These are phyloP conservation scores for Microcebus jonahi DNA, from an alignment of 2,113 vertebrate genomes.

Conservation along the genomic window DNA sequence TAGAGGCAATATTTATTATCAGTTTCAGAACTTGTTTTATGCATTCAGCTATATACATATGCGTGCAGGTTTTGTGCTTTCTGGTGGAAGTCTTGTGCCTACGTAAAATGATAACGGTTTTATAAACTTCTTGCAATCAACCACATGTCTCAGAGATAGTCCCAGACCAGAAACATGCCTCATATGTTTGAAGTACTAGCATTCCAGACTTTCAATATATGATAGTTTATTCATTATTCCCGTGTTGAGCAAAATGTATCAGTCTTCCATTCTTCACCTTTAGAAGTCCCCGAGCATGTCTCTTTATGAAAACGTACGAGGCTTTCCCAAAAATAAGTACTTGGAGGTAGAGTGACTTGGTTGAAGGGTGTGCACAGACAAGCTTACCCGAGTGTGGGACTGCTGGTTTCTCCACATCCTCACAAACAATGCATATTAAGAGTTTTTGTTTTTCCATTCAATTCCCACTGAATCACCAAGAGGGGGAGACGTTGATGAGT, in stretches of 20 bases:
- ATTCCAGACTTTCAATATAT: not conserved
- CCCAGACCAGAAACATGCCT: not conserved
- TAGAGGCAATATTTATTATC: not conserved
- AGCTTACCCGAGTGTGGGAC: not conserved
- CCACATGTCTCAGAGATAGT: not conserved
- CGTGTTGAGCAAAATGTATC: not conserved
- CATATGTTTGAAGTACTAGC: not conserved
- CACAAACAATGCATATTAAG: not conserved
- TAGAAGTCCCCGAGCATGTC: not conserved
- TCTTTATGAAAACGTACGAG: not conserved
- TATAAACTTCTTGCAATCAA: not conserved
- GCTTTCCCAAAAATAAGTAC: not conserved
- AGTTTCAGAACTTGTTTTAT: not conserved
- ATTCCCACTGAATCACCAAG: not conserved
- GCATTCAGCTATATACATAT: not conserved
- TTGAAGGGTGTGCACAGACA: not conserved
- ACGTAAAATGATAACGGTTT: not conserved
- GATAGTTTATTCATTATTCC: not conserved
- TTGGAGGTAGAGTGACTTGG: not conserved
- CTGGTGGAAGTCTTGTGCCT: not conserved
- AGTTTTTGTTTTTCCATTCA: not conserved
- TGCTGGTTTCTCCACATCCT: not conserved
- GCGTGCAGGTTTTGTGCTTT: not conserved
- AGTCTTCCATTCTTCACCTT: not conserved
- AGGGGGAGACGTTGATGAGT: not conserved